Percentiles rank a stretch among this genome's conserved stretches.
Evolutionary conservation across 2,797 vertebrate species (phyloP).

Genomic region (Megaceryle alcyon): DNA sequence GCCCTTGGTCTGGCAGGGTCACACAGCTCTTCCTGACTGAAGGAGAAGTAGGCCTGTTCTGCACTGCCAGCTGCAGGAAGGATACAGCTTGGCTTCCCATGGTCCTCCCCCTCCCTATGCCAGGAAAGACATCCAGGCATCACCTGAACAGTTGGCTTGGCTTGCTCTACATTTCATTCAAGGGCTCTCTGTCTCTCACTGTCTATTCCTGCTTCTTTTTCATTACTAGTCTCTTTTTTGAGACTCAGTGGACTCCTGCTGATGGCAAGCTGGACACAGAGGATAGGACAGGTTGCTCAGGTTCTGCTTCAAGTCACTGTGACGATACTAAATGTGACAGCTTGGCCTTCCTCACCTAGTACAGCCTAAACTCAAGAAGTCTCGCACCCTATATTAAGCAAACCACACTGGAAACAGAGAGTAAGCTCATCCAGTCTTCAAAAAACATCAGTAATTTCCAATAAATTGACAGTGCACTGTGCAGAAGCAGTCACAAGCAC

Average conservation of each 20-base stretch:
- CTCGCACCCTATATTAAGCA: neutral
- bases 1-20: neutral
- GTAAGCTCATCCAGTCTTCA: neutral
- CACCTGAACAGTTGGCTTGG: fast-evolving
- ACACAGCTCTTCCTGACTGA: too few species aligned
- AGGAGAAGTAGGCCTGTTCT: neutral
- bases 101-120: fast-evolving
- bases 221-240: neutral
- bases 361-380: neutral
- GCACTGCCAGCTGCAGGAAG: fast-evolving
- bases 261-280: fast-evolving
- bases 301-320: neutral
- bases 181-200: neutral
- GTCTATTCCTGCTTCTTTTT: neutral
- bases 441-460: neutral
- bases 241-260: neutral
- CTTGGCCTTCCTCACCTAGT: neutral
- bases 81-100: neutral
- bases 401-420: fast-evolving
- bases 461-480: too few species aligned
- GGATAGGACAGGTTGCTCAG: neutral
- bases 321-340: neutral
- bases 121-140: neutral
- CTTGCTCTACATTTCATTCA: neutral
- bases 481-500: neutral